Base-by-base conservation (phyloP, 2,797 vertebrate genomes). In the Clamator glandarius region DNA sequence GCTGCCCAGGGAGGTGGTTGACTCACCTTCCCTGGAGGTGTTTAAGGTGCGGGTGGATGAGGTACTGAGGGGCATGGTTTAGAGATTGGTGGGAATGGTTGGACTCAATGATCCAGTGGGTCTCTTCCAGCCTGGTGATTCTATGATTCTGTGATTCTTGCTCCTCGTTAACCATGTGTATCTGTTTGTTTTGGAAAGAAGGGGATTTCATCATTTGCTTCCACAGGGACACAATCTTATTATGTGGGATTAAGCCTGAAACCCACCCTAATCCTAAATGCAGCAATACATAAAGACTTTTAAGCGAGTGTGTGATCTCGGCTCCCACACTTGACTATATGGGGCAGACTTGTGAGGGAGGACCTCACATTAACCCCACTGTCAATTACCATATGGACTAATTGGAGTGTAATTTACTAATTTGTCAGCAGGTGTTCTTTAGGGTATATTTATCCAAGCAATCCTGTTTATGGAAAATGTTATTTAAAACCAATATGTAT, bases 401-500 rank as follows among this genome's bases (percentile, higher is more conserved):
- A 92, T 59, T 74, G 54, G 48, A 88, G 48, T 35, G 62, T 61
- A 88, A 93, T 92, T 94, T 63, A 51, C n/a, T n/a, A n/a, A n/a
- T 58, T 90, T 90, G 66, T 92, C 90, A 96, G 51, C 93, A 91
- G 89, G 79, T 95, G 93, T 58, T 92, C 87, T 80, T 95, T 62
- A 66, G 48, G 35, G 7, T 70, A 59, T 84, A 94, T 86, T 86
- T 93, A 89, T 91, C 57, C 83, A 96, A 95, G 95, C 86, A 82
- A 95, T 83, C 29, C 16, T 96, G 69, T 93, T 91, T 90, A 90
- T 91, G 66, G 93, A 96, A 95, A 82, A 93, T 69, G 75, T 78
- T 96, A 92, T 85, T 95, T 95, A 92, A 97, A 95, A 94, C 87
- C 78, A 83, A 83, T 67, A 70, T 82, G 90, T 86, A 95, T 86